A percentile compares a stretch with the other conserved stretches of the same genome.
phyloP scores from a whole-genome alignment of 2,888 invertebrate genomes.

The Schizaphis graminum region DNA sequence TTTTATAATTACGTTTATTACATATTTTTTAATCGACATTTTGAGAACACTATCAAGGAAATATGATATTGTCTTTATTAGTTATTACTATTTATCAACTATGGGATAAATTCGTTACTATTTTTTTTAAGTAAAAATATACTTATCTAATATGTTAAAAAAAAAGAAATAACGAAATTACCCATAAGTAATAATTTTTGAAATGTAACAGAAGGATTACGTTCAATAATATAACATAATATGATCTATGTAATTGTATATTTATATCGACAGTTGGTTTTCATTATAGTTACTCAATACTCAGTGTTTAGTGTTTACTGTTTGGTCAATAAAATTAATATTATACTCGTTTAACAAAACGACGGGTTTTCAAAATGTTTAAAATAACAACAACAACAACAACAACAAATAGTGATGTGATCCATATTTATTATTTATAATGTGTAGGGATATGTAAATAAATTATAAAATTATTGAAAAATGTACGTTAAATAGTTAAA shows the following conservation, averaged over 20 bases:
- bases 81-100: not conserved
- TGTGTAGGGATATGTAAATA: not conserved
- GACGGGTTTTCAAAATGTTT: not conserved
- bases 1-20: constrained; percentile 10
- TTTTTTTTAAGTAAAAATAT: not conserved
- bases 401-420: not conserved
- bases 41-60: not conserved
- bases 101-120: not conserved
- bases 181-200: not conserved
- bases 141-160: not conserved
- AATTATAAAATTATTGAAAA: not conserved
- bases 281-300: not conserved
- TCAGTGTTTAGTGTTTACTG: not conserved
- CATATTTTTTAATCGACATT: not conserved
- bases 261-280: not conserved
- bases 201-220: not conserved
- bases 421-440: not conserved
- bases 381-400: not conserved
- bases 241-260: not conserved
- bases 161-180: not conserved
- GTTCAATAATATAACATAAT: not conserved
- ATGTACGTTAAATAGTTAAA: not conserved
- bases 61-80: not conserved
- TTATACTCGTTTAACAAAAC: not conserved
- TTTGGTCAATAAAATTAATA: not conserved